Evolutionary conservation across 2,113 vertebrate genomes (phyloP).

Genomic region (Ctenomys sociabilis): DNA sequence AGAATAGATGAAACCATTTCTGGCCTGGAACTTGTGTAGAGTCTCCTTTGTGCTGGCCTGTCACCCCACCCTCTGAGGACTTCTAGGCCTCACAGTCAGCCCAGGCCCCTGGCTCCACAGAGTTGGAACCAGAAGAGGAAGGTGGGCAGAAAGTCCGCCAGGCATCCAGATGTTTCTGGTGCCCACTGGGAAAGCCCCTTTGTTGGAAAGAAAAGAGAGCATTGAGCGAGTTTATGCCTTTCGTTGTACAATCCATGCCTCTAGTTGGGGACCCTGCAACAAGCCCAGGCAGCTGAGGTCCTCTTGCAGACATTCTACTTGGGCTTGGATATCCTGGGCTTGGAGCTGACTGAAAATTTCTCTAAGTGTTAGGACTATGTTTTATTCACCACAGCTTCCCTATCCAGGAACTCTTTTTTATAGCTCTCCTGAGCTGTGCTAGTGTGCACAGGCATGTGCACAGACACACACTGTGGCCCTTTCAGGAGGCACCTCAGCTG

Average conservation of each 20-base stretch:
- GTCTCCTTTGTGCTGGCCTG: not conserved
- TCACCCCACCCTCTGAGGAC: not conserved
- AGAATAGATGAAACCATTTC: not conserved
- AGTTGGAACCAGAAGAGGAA: not conserved
- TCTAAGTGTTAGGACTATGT: not conserved
- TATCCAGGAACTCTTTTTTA: not conserved
- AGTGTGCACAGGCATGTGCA: fast-evolving
- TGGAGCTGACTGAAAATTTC: not conserved
- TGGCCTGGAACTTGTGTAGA: fast-evolving
- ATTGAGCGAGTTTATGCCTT: not conserved
- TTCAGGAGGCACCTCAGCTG: too few relatives aligned
- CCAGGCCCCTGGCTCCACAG: not conserved
- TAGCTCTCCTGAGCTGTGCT: not conserved
- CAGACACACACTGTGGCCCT: not conserved
- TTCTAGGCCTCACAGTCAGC: not conserved
- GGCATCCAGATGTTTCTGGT: not conserved
- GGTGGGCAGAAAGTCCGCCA: not conserved
- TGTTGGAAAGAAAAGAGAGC: not conserved
- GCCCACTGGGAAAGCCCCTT: too few relatives aligned
- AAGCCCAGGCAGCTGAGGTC: not conserved
- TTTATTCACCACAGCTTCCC: not conserved
- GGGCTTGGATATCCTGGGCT: not conserved
- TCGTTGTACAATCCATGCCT: not conserved
- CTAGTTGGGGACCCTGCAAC: not conserved
- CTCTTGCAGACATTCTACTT: not conserved